Evolutionary conservation across 2,888 invertebrate genomes (phyloP), one percentile per base, ranked within the genome.

Genomic region (Xestia rhomboidea): DNA sequence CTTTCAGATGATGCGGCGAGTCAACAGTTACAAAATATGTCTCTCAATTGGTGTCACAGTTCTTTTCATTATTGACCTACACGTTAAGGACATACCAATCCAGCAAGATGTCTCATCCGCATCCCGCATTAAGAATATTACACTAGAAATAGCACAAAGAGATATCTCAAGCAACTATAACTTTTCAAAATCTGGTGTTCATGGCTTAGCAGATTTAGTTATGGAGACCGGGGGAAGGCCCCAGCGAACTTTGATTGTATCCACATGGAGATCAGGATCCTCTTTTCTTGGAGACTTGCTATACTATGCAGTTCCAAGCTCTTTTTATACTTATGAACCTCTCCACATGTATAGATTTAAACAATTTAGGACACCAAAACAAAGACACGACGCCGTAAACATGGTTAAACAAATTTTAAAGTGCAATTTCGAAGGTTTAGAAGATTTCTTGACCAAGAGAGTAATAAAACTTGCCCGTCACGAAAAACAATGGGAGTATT

Each of bases 401-500:
- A 51, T 24, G 24, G 24, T 51, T 51, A 24, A 51, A 51, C 51
- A 18, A 51, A 51, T 51, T 24, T 51, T 51, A 51, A 24, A 51
- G 24, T 51, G 51, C 51, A 51, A 51, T 51, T 51, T 24, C 24
- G 51, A 51, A 51, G 51, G 51, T 24, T 24, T 51, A 51, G 24
- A 51, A 10, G 3, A 51, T 24, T 51, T 3, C 24, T 24, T 51
- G 51, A 24, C 24, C 2, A 24, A 24, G 24, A 51, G 51, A 51
- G 3, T 10, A 51, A 8, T 6, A 8, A 1, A 7, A 7, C n/a
- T n/a, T n/a, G 10, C 0, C 24, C 51, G 0, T 7, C 10, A 8
- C 51, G 10, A 51, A 24, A 51, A 24, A 51, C 51, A 51, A 24
- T 51, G 51, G 51, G 10, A 24, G 24, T 51, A 24, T 51, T 51